Evolutionary conservation across 1,140 invertebrate species (phyloP).

Genomic region (Mycetomoellerius zeteki): DNA sequence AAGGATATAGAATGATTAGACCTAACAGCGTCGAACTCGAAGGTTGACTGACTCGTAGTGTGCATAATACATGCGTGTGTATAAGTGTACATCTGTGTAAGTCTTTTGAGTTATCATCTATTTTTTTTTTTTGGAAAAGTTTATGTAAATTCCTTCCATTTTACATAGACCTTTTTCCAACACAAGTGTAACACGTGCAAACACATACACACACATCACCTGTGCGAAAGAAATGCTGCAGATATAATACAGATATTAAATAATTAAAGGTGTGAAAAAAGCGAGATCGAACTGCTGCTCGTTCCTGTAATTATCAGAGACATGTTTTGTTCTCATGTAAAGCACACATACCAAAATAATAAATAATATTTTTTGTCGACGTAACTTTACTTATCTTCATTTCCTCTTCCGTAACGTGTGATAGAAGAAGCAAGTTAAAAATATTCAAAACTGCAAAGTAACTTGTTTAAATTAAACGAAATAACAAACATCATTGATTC

Average conservation of each 20-base stretch:
- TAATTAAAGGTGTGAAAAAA: slow-evolving; percentile 55
- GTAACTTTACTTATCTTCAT: slow-evolving; percentile 1
- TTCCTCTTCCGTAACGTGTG: neutral
- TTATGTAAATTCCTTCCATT: slow-evolving; percentile 42
- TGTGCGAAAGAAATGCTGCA: slow-evolving; percentile 34
- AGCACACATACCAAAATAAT: slow-evolving; percentile 43
- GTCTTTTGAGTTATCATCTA: slow-evolving; percentile 47
- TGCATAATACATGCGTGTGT: neutral
- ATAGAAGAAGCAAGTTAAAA: neutral
- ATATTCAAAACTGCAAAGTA: neutral
- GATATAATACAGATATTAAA: slow-evolving; percentile 64
- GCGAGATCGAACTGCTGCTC: slow-evolving; percentile 23
- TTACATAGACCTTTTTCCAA: slow-evolving; percentile 18
- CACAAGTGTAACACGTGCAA: neutral
- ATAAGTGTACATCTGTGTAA: slow-evolving; percentile 9
- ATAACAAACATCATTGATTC: neutral
- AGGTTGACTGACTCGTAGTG: slow-evolving; percentile 47
- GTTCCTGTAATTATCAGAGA: slow-evolving; percentile 37
- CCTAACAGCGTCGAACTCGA: slow-evolving; percentile 18
- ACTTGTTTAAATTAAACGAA: neutral
- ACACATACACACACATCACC: neutral
- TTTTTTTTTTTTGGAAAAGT: slow-evolving; percentile 32
- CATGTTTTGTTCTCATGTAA: slow-evolving; percentile 43
- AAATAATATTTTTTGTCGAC: slow-evolving; percentile 56
- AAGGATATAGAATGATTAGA: neutral